A percentile compares a stretch with the other conserved stretches of the same genome.
phyloP scores from a whole-genome alignment of 2,797 vertebrate species.

The Eurystomus glaucurus region DNA sequence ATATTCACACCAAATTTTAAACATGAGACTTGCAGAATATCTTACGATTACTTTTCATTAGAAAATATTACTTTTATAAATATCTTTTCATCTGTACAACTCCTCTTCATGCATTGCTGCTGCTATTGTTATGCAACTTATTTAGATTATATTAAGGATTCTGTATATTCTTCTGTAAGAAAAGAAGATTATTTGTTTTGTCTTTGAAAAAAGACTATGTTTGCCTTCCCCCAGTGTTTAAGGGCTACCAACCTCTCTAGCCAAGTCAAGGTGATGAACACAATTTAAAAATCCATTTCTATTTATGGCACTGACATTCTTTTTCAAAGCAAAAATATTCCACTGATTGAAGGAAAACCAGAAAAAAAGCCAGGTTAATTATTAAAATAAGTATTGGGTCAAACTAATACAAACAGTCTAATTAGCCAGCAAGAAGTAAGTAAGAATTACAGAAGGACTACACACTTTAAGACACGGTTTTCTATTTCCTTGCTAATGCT shows the following conservation, averaged over 20 bases:
- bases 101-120: not conserved
- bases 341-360: not conserved
- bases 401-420: not conserved
- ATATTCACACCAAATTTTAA: not conserved
- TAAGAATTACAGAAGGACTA: not conserved
- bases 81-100: not conserved
- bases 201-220: not conserved
- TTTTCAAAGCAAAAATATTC: not conserved
- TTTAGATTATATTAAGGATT: not conserved
- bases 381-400: not conserved
- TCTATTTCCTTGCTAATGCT: not conserved
- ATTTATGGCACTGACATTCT: not conserved
- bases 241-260: not conserved
- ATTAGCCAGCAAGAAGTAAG: not conserved
- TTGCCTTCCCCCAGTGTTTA: not conserved
- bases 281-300: not conserved
- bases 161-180: not conserved
- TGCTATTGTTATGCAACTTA: not conserved
- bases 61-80: not conserved
- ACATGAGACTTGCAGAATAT: not conserved
- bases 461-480: rapidly evolving
- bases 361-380: not conserved
- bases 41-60: not conserved
- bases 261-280: not conserved
- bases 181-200: not conserved